Base-by-base conservation (phyloP, 2,888 invertebrate genomes). In the Oligia fasciuncula region DNA sequence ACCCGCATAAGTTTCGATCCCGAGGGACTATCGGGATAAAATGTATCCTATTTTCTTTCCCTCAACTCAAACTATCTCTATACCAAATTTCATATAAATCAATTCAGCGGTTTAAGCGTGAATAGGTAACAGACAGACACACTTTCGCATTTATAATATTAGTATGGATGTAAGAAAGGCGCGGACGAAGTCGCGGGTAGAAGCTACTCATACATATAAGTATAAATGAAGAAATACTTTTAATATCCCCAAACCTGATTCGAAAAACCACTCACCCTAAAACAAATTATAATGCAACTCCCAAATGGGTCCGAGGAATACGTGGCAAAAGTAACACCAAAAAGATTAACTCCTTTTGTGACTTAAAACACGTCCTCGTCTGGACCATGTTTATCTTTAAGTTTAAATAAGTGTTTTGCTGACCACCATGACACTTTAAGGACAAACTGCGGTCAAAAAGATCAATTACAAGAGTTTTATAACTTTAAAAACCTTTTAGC, bases 401-500 rank as follows among this genome's bases (percentile, higher is more conserved):
- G 70, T 80, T 74, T 63, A 80, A 83, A 75, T 77, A 85, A 79
- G 73, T 79, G 79, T 80, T 83, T 72, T 76, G 73, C 76, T 57
- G 76, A 74, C 82, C 81, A 81, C 67, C 76, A 73, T 79, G 77
- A 78, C 79, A 46, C 75, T 80, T 79, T 76, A 80, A 81, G 72
- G 83, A 84, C 79, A 29, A 66, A 79, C 74, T 88, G 87, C 81
- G 87, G 87, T 88, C 81, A 80, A 68, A 79, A 77, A 73, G 79
- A 88, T 83, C 83, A 88, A 87, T 87, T 84, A 88, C 85, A 79
- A 54, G 73, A 83, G 63, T 73, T 84, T 85, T 85, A 87, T 72
- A 81, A 81, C 77, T 80, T 78, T 66, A 76, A 88, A 85, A 88
- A 78, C 69, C 85, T 88, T 88, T 87, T 82, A 87, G 73, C 62